Percentiles rank a stretch among this genome's conserved stretches.
phyloP scores from a whole-genome alignment of 2,888 invertebrate genomes.

The Erebia ligea region DNA sequence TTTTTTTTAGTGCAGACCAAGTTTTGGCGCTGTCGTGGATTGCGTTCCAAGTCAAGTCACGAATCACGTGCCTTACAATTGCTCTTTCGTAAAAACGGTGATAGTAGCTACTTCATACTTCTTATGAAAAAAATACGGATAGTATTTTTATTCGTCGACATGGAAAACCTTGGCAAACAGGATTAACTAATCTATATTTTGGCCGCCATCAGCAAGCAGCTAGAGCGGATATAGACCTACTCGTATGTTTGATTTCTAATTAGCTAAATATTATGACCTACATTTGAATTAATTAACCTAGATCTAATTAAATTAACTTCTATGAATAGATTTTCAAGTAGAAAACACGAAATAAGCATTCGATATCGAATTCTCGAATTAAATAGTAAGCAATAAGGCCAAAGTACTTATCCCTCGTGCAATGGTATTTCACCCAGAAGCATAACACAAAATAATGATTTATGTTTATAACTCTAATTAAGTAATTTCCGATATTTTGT shows the following conservation, averaged over 20 bases:
- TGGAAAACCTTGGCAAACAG: slow-evolving; percentile 10
- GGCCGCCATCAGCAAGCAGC: slow-evolving; percentile 8
- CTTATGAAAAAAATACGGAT: background rate
- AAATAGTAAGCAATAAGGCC: slow-evolving; percentile 5
- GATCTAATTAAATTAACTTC: slow-evolving; percentile 10
- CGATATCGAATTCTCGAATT: slow-evolving; percentile 2
- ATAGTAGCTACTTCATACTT: background rate
- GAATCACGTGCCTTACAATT: too few species aligned
- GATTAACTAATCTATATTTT: slow-evolving; percentile 13
- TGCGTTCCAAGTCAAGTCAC: too few species aligned
- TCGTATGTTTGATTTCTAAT: background rate
- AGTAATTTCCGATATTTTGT: too few species aligned
- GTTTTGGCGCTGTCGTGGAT: too few species aligned
- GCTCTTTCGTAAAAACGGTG: background rate
- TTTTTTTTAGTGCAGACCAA: too few species aligned
- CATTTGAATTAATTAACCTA: background rate
- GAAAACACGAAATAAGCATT: slow-evolving; percentile 4
- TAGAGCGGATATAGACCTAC: background rate
- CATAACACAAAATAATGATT: background rate
- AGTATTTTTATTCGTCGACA: background rate
- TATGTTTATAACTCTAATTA: too few species aligned
- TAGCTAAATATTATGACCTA: background rate
- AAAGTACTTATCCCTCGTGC: background rate
- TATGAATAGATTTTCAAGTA: background rate
- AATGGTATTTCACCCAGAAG: background rate